Percentiles rank a stretch among this genome's conserved stretches.
phyloP scores from a whole-genome alignment of 2,797 vertebrate genomes.

The Rhincodon typus region DNA sequence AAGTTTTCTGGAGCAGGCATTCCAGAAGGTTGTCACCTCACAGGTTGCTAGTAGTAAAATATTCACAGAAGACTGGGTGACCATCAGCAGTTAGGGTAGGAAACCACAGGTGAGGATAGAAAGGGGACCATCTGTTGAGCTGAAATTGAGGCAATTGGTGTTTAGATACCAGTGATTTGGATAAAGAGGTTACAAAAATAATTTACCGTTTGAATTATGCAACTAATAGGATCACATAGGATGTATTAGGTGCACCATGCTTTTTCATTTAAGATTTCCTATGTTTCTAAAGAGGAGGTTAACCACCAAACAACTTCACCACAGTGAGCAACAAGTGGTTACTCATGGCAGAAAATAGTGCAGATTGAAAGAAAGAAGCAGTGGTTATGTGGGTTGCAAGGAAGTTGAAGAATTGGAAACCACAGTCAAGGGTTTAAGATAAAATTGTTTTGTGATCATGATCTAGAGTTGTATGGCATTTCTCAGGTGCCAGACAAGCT shows the following conservation, averaged over 20 bases:
- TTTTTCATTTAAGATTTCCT: not conserved
- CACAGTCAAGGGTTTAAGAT: not conserved
- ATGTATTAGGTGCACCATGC: not conserved
- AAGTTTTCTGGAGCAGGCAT: not conserved
- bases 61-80: not conserved
- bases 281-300: not conserved
- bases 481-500: not conserved
- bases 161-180: not conserved
- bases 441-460: not conserved
- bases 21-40: not conserved
- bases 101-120: not conserved
- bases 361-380: not conserved
- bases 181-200: not conserved
- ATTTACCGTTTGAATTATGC: not conserved
- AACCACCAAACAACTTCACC: not conserved
- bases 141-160: not conserved
- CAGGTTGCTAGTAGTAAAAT: not conserved
- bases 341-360: not conserved
- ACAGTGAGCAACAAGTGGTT: not conserved
- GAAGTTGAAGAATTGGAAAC: too few relatives aligned
- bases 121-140: not conserved
- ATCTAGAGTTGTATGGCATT: not conserved
- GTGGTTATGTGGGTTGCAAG: not conserved
- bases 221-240: not conserved
- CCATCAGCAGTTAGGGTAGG: not conserved